Conservation (phyloP, 2,888 invertebrate species). For the Drosophila cognata region DNA sequence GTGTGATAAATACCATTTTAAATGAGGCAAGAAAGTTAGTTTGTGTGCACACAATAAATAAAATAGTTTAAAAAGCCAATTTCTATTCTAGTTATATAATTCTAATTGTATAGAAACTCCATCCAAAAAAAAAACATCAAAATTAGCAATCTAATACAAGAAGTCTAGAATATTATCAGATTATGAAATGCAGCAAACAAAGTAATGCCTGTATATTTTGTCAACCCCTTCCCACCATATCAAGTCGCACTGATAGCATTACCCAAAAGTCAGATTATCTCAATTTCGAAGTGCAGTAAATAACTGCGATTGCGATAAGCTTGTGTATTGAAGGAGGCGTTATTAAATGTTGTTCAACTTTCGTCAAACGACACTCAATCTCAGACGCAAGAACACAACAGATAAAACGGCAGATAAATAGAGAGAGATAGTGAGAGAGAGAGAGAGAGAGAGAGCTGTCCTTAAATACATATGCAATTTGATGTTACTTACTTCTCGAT, state of each 20-base stretch:
- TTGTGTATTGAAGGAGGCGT: conserved; percentile 6
- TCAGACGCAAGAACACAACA: neutral
- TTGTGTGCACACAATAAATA: neutral
- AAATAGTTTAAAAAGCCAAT: neutral
- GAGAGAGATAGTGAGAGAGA: neutral
- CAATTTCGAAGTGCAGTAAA: conserved; percentile 50
- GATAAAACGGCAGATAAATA: neutral
- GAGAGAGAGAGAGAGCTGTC: neutral
- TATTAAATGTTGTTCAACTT: conserved; percentile 6
- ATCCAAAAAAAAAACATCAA: neutral
- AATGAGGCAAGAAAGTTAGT: neutral
- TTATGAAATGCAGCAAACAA: neutral
- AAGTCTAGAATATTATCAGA: neutral
- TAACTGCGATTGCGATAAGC: conserved; percentile 43
- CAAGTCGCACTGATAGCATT: neutral
- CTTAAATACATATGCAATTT: neutral
- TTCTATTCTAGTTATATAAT: neutral
- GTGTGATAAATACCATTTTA: neutral
- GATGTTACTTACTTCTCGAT: conserved; percentile 67
- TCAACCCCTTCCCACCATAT: neutral
- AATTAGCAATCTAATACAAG: neutral
- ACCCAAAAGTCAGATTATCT: conserved; percentile 56
- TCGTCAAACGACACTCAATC: neutral
- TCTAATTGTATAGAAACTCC: neutral
- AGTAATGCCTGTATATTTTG: neutral